These are phyloP conservation scores for Synanthedon formicaeformis DNA, from an alignment of 2,888 invertebrate genomes.

Conservation along the genomic window DNA sequence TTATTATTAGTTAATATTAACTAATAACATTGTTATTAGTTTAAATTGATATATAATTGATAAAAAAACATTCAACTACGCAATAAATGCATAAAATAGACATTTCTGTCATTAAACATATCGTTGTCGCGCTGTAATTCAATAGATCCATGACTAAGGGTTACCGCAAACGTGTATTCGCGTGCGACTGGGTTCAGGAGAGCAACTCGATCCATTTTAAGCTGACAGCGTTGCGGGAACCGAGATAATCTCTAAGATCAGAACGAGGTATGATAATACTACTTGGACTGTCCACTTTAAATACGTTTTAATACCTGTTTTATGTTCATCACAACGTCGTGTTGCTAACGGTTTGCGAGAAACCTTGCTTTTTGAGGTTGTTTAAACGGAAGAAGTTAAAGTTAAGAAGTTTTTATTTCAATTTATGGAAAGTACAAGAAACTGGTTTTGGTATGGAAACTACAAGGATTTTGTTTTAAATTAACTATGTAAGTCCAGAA, in stretches of 20 bases:
- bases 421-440: too few relatives aligned
- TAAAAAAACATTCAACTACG: too few relatives aligned
- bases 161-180: conserved; percentile 16
- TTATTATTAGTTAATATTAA: too few relatives aligned
- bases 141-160: conserved; percentile 2
- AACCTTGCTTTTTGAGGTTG: conserved; percentile 8
- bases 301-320: conserved; percentile 36
- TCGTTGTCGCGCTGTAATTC: neutral
- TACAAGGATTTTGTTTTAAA: too few relatives aligned
- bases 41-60: too few relatives aligned
- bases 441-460: neutral
- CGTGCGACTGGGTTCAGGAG: conserved; percentile 17
- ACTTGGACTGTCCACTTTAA: conserved; percentile 23
- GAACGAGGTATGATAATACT: conserved; percentile 26
- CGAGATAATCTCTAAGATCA: conserved; percentile 29
- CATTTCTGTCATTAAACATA: neutral
- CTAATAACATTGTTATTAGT: too few relatives aligned
- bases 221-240: conserved; percentile 25
- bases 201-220: conserved; percentile 31
- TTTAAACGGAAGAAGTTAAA: neutral
- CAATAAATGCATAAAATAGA: neutral
- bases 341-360: conserved; percentile 37
- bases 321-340: conserved; percentile 16
- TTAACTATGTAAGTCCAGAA: too few relatives aligned
- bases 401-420: neutral